Conservation (phyloP, 1,140 invertebrate genomes). For the Tetranychus cinnabarinus region DNA sequence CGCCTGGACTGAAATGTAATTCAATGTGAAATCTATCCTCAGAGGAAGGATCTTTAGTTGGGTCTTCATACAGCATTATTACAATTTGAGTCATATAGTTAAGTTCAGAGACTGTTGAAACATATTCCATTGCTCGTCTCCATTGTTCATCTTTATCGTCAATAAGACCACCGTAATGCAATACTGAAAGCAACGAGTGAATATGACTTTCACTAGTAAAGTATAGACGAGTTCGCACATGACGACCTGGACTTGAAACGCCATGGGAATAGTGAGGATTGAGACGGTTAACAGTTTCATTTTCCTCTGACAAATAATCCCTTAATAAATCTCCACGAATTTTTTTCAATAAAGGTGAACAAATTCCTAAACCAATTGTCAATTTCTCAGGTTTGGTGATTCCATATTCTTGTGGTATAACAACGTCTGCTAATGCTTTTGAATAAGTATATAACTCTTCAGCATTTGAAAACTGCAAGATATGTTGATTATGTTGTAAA, state of each 20-base stretch:
- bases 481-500: constrained; percentile 89
- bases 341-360: constrained; percentile 83
- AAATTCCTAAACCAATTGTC: constrained; percentile 89
- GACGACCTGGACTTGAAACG: constrained; percentile 85
- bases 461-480: constrained; percentile 71
- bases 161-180: constrained; percentile 37
- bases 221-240: constrained; percentile 73
- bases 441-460: constrained; percentile 85
- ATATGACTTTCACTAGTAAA: constrained; percentile 99
- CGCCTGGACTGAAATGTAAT: constrained; percentile 88
- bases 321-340: constrained; percentile 81
- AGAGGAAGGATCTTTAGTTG: constrained; percentile 44
- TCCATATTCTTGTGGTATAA: constrained; percentile 98
- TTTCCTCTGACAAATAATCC: constrained; percentile 41
- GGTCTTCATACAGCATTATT: constrained; percentile 98
- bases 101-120: constrained; percentile 85
- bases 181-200: constrained; percentile 83
- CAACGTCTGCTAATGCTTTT: constrained; percentile 87
- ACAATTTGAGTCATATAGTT: constrained; percentile 99
- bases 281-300: constrained; percentile 71
- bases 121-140: constrained; percentile 91
- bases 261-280: constrained; percentile 95
- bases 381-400: constrained; percentile 83
- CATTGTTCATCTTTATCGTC: constrained; percentile 86
- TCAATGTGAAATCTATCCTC: constrained; percentile 68